A percentile compares a stretch with the other conserved stretches of the same genome.
These are phyloP conservation scores for Cyclopterus lumpus DNA, from an alignment of 2,797 vertebrate genomes.

Conservation along the genomic window DNA sequence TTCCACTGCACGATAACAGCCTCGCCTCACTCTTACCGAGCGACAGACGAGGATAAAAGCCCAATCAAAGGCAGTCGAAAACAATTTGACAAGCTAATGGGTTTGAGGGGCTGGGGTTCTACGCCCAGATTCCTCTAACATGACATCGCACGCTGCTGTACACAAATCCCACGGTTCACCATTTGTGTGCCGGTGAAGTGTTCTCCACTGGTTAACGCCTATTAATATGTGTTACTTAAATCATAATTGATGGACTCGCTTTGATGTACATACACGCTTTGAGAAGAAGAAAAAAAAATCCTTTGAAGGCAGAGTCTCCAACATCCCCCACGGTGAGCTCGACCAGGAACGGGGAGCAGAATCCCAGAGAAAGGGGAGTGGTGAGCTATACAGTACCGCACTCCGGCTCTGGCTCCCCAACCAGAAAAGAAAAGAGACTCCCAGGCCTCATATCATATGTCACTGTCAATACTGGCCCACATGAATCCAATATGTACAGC, in stretches of 20 bases:
- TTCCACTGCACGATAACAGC: constrained; percentile 60
- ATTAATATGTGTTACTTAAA: constrained; percentile 47
- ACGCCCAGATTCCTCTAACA: constrained; percentile 47
- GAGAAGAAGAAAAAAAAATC: constrained; percentile 26
- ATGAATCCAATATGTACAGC: constrained; percentile 64
- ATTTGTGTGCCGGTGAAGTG: neutral
- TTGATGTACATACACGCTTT: constrained; percentile 65
- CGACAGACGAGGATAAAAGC: constrained; percentile 54
- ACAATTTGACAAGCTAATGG: constrained; percentile 65
- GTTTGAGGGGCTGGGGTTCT: constrained; percentile 34
- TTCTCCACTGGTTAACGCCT: constrained; percentile 20
- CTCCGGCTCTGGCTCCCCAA: constrained; percentile 19
- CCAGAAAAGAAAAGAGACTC: constrained; percentile 5
- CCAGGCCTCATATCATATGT: constrained; percentile 67
- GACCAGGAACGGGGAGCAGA: constrained; percentile 39
- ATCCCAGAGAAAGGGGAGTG: constrained; percentile 33
- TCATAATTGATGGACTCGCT: constrained; percentile 51
- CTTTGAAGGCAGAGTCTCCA: constrained; percentile 64
- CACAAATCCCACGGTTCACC: constrained; percentile 26
- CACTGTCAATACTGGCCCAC: constrained; percentile 59
- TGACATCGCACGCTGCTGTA: constrained; percentile 39
- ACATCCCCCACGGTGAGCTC: constrained; percentile 41
- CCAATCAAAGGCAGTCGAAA: constrained; percentile 69
- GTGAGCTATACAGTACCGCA: constrained; percentile 18
- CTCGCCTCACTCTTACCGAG: constrained; percentile 46